These are phyloP conservation scores for Nephrotoma flavescens DNA, from an alignment of 2,888 invertebrate genomes.

Conservation along the genomic window DNA sequence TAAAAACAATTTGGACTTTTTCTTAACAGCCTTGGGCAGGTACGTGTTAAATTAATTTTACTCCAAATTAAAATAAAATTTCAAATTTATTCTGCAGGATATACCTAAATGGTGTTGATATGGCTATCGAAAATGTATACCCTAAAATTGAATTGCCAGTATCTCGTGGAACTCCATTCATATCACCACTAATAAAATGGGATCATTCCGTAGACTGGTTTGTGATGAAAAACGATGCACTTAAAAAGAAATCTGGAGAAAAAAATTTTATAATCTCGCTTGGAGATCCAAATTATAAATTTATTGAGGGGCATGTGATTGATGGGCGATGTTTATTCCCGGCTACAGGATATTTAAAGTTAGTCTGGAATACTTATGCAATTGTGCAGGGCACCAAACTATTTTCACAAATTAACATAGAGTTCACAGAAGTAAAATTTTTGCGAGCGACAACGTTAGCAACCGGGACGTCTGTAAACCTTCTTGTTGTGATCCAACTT, in stretches of 20 bases:
- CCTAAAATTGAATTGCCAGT: conserved; percentile 67
- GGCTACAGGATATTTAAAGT: conserved; percentile 65
- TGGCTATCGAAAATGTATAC: conserved; percentile 61
- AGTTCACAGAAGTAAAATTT: conserved; percentile 74
- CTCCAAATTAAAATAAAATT: no score
- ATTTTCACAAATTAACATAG: conserved; percentile 13
- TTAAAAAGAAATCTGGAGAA: no score
- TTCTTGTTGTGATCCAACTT: conserved; percentile 42
- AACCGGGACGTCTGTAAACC: conserved; percentile 36
- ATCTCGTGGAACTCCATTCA: conserved; percentile 69
- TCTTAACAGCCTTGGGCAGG: conserved; percentile 34
- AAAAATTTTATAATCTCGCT: no score
- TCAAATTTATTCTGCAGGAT: conserved; percentile 37
- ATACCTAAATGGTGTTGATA: conserved; percentile 61
- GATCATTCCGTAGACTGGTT: conserved; percentile 70
- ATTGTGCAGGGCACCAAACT: conserved; percentile 37
- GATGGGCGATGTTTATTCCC: conserved; percentile 49
- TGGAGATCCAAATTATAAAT: conserved; percentile 51
- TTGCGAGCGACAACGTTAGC: conserved; percentile 69
- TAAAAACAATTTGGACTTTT: conserved; percentile 30
- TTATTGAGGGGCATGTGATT: conserved; percentile 64
- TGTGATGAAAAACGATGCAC: conserved; percentile 51
- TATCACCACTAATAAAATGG: conserved; percentile 75
- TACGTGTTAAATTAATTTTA: conserved; percentile 19
- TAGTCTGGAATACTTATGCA: conserved; percentile 70